These are phyloP conservation scores for Trileptium ribeirensis DNA, from an alignment of 2,888 invertebrate genomes.

Conservation along the genomic window DNA sequence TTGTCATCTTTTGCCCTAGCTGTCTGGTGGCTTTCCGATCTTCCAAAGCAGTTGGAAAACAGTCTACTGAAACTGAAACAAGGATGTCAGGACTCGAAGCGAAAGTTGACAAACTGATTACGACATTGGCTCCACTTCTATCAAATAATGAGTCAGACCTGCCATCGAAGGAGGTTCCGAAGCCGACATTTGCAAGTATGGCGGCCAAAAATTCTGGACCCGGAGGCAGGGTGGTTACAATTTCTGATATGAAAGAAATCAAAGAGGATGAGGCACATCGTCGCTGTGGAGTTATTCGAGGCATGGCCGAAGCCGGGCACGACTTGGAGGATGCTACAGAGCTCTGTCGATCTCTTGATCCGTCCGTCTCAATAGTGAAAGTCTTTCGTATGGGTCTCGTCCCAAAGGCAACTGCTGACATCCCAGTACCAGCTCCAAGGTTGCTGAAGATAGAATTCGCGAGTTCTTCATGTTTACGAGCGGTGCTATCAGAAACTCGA, in stretches of 20 bases:
- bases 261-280: not conserved
- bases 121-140: not conserved
- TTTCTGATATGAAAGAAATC: not conserved
- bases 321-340: not conserved
- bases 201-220: not conserved
- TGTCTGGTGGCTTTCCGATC: not conserved
- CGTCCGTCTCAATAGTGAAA: not conserved
- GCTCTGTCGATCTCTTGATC: not conserved
- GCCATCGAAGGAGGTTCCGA: not conserved
- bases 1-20: not conserved
- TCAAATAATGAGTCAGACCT: not conserved
- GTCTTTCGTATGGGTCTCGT: conserved; percentile 3
- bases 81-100: not conserved
- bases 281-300: not conserved
- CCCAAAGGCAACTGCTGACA: not conserved
- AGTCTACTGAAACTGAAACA: not conserved
- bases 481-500: not conserved
- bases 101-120: not conserved
- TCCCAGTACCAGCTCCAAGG: not conserved
- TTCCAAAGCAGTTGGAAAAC: not conserved
- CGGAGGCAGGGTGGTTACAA: not conserved
- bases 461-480: not conserved
- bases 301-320: not conserved
- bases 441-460: not conserved
- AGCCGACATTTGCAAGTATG: not conserved